Evolutionary conservation across 2,113 vertebrate genomes (phyloP).

Genomic region (Podarcis muralis): DNA sequence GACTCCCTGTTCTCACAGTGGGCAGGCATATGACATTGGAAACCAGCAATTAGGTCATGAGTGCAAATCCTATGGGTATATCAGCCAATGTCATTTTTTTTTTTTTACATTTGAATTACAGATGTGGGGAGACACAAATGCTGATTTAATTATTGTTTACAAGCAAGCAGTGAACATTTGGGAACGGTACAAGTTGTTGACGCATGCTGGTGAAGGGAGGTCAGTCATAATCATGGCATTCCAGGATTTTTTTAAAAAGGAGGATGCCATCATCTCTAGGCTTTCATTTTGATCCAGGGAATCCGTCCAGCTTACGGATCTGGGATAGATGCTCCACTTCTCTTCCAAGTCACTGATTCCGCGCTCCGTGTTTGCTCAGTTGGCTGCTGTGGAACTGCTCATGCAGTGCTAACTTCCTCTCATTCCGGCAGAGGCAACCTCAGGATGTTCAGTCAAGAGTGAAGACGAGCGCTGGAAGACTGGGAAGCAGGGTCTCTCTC

Average conservation of each 20-base stretch:
- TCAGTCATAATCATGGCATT: neutral
- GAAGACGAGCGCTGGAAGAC: accelerated
- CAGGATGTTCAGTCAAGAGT: neutral
- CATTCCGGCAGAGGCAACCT: neutral
- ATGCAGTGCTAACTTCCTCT: neutral
- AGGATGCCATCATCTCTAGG: too few species aligned
- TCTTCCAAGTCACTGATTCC: neutral
- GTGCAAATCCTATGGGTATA: neutral
- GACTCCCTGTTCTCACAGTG: too few species aligned
- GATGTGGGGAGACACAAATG: neutral
- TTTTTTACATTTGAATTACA: neutral
- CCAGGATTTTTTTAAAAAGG: neutral
- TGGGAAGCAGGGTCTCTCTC: neutral
- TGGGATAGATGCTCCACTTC: neutral
- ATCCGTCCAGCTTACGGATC: neutral
- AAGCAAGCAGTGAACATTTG: neutral
- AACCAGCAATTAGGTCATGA: too few species aligned
- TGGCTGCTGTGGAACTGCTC: accelerated
- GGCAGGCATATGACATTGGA: too few species aligned
- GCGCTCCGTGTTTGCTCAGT: neutral
- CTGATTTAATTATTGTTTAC: neutral
- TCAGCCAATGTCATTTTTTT: neutral
- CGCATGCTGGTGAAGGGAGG: too few species aligned
- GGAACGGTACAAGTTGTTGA: neutral
- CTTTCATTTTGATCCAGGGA: neutral